Conservation (phyloP, 2,888 invertebrate species). For the Cataglyphis altisquamis region DNA sequence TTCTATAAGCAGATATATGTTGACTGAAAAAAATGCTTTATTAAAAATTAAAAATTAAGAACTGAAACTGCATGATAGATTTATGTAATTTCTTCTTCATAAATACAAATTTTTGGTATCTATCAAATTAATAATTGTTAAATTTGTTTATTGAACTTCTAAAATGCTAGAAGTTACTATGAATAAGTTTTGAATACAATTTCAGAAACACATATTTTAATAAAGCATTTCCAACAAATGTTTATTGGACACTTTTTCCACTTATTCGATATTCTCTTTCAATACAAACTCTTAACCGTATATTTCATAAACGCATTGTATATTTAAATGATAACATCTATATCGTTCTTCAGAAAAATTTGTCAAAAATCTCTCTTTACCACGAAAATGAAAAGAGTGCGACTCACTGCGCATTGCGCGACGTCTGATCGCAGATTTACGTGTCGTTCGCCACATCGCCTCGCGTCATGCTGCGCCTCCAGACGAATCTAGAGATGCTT, state of each 20-base stretch:
- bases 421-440: conserved; percentile 12
- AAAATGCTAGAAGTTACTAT: not conserved
- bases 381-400: conserved; percentile 6
- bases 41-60: not conserved
- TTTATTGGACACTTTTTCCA: conserved; percentile 18
- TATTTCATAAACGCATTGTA: not conserved
- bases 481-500: conserved; percentile 36
- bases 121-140: not conserved
- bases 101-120: not conserved
- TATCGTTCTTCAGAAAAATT: conserved; percentile 12
- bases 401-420: conserved; percentile 10
- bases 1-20: not conserved
- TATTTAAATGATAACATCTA: not conserved
- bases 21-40: not conserved
- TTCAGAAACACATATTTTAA: conserved; percentile 1
- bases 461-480: conserved; percentile 11
- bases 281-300: conserved; percentile 1
- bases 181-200: conserved; percentile 8
- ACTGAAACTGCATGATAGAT: not conserved
- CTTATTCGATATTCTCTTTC: conserved; percentile 8
- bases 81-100: not conserved
- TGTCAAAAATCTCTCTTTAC: not conserved
- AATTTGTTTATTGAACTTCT: not conserved
- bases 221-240: conserved; percentile 1
- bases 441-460: conserved; percentile 40